These are phyloP conservation scores for Actinopyga echinites DNA, from an alignment of 53 echinoderm and acorn worm species.

Conservation along the genomic window DNA sequence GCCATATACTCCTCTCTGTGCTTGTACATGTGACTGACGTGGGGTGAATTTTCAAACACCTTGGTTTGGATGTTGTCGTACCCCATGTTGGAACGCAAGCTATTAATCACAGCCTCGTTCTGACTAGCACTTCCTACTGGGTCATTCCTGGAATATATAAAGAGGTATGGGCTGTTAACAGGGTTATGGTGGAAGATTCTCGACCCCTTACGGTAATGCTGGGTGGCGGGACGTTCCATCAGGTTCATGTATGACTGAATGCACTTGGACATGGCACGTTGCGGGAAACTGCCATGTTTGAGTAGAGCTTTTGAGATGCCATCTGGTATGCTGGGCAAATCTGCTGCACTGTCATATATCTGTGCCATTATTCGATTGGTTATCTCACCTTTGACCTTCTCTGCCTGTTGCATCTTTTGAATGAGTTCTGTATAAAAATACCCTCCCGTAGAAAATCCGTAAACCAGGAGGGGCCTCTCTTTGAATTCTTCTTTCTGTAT, in stretches of 20 bases:
- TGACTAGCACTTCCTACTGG: conserved; percentile 68
- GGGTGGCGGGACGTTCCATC: conserved; percentile 58
- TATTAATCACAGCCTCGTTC: conserved; percentile 59
- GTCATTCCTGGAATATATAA: conserved; percentile 86
- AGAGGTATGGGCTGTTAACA: conserved; percentile 71
- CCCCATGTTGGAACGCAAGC: conserved; percentile 64
- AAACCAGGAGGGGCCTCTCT: conserved; percentile 72
- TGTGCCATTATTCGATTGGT: conserved; percentile 81
- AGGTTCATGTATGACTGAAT: conserved; percentile 58
- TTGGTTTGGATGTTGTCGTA: conserved; percentile 73
- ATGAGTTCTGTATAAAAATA: conserved; percentile 87
- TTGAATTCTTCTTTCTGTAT: conserved; percentile 65
- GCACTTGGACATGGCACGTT: conserved; percentile 53
- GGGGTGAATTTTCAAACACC: conserved; percentile 77
- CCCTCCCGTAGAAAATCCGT: conserved; percentile 86
- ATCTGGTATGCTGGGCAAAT: conserved; percentile 60
- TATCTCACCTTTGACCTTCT: conserved; percentile 61
- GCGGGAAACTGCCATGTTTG: conserved; percentile 34
- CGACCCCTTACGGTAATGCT: conserved; percentile 67
- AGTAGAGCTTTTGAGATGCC: conserved; percentile 63
- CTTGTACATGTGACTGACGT: conserved; percentile 90
- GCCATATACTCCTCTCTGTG: conserved; percentile 79
- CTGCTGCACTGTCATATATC: conserved; percentile 90
- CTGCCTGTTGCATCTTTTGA: conserved; percentile 63
- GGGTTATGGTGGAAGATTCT: conserved; percentile 74